These are phyloP conservation scores for Otis tarda DNA, from an alignment of 2,113 vertebrate genomes.

Conservation along the genomic window DNA sequence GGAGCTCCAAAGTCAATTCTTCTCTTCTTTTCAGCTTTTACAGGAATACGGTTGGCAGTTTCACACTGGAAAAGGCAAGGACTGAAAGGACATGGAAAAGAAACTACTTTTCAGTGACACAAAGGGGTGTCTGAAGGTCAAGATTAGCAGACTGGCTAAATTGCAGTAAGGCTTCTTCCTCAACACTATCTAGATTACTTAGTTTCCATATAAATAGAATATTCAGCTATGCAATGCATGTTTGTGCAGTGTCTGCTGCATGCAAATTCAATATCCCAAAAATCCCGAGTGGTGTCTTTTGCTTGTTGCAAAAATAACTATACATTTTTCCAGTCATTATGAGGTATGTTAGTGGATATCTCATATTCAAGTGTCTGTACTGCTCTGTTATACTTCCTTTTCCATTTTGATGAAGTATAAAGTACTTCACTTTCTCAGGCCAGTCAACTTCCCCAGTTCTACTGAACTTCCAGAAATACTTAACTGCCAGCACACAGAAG, in stretches of 20 bases:
- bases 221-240: neutral
- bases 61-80: neutral
- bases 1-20: neutral
- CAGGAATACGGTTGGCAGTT: neutral
- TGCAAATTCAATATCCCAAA: neutral
- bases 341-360: neutral
- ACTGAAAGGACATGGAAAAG: neutral
- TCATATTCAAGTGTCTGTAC: neutral
- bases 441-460: neutral
- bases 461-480: neutral
- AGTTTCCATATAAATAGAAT: neutral
- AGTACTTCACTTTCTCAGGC: neutral
- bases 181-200: neutral
- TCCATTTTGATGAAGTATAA: neutral
- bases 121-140: neutral
- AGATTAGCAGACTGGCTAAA: neutral
- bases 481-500: neutral
- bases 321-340: neutral
- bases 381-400: neutral
- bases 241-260: neutral
- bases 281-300: neutral
- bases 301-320: neutral
- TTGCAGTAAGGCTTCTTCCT: neutral
- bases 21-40: neutral
- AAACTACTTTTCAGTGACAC: neutral